Conservation (phyloP, 2,888 invertebrate genomes). For the Chrysolina haemoptera region DNA sequence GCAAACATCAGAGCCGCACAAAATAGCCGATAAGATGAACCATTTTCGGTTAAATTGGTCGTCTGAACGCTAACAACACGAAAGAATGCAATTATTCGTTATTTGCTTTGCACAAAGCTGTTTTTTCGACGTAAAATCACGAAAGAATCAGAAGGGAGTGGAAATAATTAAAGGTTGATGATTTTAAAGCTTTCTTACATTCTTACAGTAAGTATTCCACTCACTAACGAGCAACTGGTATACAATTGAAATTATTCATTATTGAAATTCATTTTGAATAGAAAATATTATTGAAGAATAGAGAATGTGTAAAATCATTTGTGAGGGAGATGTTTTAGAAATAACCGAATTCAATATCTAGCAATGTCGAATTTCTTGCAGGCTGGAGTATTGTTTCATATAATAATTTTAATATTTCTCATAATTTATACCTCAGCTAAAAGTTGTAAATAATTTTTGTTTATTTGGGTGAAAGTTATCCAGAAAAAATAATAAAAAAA, state of each 20-base stretch:
- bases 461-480: too few relatives aligned
- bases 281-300: too few relatives aligned
- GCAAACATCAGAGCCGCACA: not conserved
- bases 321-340: too few relatives aligned
- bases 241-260: not conserved
- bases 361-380: too few relatives aligned
- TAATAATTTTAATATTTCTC: too few relatives aligned
- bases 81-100: slow-evolving; percentile 11
- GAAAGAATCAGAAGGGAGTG: not conserved
- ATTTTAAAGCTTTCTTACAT: not conserved
- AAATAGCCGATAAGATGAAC: slow-evolving; percentile 22
- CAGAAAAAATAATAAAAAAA: too few relatives aligned
- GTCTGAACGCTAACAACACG: slow-evolving; percentile 26
- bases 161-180: slow-evolving; percentile 12
- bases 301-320: too few relatives aligned
- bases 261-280: too few relatives aligned
- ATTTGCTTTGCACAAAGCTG: not conserved
- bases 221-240: not conserved
- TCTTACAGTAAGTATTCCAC: not conserved
- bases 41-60: slow-evolving; percentile 18
- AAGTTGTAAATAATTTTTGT: too few relatives aligned
- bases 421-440: too few relatives aligned
- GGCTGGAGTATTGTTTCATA: too few relatives aligned
- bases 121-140: slow-evolving; percentile 13
- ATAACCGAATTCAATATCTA: too few relatives aligned